Evolutionary conservation across 2,797 vertebrate genomes (phyloP).

Genomic region (Coendou prehensilis): DNA sequence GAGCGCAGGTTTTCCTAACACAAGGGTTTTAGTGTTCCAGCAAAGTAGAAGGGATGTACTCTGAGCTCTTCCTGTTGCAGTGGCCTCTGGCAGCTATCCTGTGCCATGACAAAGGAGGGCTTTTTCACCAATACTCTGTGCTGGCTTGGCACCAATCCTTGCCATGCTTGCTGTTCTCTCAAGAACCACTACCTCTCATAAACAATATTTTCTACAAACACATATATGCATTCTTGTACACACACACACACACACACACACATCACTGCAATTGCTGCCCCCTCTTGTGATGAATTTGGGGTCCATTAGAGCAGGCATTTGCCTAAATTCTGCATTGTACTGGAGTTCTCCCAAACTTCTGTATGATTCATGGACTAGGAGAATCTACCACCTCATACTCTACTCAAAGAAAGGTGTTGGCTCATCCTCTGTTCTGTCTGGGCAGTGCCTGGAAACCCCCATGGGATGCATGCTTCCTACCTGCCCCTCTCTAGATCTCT

Average conservation of each 20-base stretch:
- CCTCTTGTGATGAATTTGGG: neutral
- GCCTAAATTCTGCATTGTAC: neutral
- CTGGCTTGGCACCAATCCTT: neutral
- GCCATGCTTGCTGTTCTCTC: neutral
- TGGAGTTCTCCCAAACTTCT: neutral
- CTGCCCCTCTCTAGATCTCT: neutral
- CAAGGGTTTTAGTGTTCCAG: neutral
- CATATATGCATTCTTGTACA: neutral
- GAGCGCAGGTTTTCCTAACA: neutral
- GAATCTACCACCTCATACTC: neutral
- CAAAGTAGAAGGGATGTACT: neutral
- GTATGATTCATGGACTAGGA: neutral
- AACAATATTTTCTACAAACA: neutral
- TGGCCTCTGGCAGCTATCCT: neutral
- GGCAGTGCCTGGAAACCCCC: neutral
- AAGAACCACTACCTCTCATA: neutral
- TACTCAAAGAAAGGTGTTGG: neutral
- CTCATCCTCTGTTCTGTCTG: neutral
- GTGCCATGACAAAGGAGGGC: neutral
- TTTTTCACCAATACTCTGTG: neutral
- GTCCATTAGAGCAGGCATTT: neutral
- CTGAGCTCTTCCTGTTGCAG: neutral
- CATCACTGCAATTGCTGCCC: neutral
- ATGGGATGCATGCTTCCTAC: too few relatives aligned
- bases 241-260: too few relatives aligned